A percentile compares a stretch with the other conserved stretches of the same genome.
phyloP scores from a whole-genome alignment of 2,113 vertebrate genomes.

The Orycteropus afer region DNA sequence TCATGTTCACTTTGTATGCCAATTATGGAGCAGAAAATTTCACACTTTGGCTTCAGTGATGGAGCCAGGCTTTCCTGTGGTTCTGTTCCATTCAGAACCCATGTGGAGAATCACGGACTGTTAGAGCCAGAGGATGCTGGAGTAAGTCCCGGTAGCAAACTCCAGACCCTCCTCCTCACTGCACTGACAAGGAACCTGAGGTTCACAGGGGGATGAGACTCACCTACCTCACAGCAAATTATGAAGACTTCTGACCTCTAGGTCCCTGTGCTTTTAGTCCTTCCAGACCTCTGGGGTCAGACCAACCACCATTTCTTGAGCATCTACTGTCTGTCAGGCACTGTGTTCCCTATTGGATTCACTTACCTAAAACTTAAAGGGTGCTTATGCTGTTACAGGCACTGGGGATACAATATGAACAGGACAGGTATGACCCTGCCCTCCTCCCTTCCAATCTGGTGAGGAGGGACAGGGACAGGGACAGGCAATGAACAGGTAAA shows the following conservation, averaged over 20 bases:
- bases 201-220: not conserved
- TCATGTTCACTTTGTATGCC: not conserved
- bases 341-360: not conserved
- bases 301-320: not conserved
- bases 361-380: not conserved
- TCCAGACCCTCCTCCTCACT: not conserved
- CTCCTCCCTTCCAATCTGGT: too few species aligned
- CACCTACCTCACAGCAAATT: not conserved
- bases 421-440: not conserved
- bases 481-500: not conserved
- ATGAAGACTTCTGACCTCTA: not conserved
- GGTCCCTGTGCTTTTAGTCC: not conserved
- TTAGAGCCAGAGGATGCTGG: not conserved
- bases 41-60: fast-evolving
- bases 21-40: not conserved
- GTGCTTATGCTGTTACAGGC: not conserved
- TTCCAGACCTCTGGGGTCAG: not conserved
- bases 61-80: not conserved
- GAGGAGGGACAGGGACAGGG: not conserved
- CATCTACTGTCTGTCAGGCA: fast-evolving
- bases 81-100: not conserved
- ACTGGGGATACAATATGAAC: not conserved
- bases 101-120: not conserved
- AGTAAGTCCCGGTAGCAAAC: not conserved
- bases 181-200: not conserved